A percentile compares a stretch with the other conserved stretches of the same genome.
These are phyloP conservation scores for Otis tarda DNA, from an alignment of 2,113 vertebrate genomes.

Conservation along the genomic window DNA sequence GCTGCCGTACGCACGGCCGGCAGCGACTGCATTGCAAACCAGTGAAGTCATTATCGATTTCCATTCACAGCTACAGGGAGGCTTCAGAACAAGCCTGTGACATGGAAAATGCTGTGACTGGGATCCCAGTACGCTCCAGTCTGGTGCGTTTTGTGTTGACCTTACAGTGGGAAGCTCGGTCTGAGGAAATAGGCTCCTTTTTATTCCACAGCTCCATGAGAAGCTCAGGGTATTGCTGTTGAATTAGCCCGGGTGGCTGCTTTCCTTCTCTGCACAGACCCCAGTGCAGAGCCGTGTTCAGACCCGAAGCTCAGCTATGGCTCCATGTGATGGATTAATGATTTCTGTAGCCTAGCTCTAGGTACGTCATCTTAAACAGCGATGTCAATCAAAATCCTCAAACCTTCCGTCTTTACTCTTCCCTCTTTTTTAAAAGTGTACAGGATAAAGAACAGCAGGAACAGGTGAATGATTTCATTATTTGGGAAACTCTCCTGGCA, in stretches of 20 bases:
- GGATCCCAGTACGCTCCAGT: neutral
- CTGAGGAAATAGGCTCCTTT: neutral
- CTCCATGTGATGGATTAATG: neutral
- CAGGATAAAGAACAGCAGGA: neutral
- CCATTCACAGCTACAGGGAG: neutral
- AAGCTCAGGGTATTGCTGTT: neutral
- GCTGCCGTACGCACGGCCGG: fast-evolving
- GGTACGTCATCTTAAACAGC: neutral
- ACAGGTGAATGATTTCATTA: neutral
- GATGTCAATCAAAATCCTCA: neutral
- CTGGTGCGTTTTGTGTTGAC: neutral
- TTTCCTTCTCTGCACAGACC: neutral
- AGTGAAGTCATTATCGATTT: neutral
- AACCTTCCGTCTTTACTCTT: neutral
- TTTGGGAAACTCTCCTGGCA: neutral
- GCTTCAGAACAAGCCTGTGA: neutral
- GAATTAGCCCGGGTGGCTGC: neutral
- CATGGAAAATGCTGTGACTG: neutral
- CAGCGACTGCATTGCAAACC: neutral
- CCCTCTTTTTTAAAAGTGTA: neutral
- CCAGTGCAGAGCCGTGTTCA: neutral
- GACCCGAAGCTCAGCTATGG: neutral
- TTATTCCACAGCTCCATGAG: neutral
- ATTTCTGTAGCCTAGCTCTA: neutral
- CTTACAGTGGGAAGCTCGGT: neutral